phyloP scores from a whole-genome alignment of 2,888 invertebrate genomes.

The Dioctria rufipes region DNA sequence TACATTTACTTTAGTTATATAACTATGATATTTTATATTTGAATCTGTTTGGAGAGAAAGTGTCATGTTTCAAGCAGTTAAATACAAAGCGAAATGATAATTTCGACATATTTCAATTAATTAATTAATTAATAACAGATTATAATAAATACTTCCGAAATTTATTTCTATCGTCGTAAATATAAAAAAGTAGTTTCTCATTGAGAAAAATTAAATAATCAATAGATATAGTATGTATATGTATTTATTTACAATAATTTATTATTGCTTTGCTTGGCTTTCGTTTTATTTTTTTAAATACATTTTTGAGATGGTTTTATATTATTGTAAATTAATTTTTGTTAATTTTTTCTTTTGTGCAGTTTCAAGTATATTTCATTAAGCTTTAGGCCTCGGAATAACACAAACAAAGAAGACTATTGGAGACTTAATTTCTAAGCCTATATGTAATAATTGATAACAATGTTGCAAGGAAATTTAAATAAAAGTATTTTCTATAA shows the following conservation, averaged over 20 bases:
- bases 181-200: conserved; percentile 44
- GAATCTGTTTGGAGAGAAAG: conserved; percentile 6
- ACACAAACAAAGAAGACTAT: not conserved
- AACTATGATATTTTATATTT: conserved; percentile 29
- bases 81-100: conserved; percentile 7
- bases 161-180: conserved; percentile 15
- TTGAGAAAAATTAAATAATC: conserved; percentile 46
- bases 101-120: conserved; percentile 1
- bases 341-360: conserved; percentile 30
- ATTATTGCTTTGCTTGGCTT: conserved; percentile 45
- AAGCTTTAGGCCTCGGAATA: conserved; percentile 5
- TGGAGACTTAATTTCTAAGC: conserved; percentile 1
- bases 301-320: not conserved
- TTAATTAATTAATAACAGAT: conserved; percentile 31
- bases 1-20: conserved; percentile 52
- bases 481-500: conserved; percentile 34
- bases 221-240: not conserved
- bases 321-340: conserved; percentile 28
- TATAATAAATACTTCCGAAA: conserved; percentile 29
- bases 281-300: conserved; percentile 11
- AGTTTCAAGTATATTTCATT: conserved; percentile 18
- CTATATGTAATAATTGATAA: conserved; percentile 4
- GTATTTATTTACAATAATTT: conserved; percentile 32
- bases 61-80: not conserved
- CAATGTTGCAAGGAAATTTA: conserved; percentile 19